Conservation (phyloP, 2,888 invertebrate species). For the Belgica antarctica region DNA sequence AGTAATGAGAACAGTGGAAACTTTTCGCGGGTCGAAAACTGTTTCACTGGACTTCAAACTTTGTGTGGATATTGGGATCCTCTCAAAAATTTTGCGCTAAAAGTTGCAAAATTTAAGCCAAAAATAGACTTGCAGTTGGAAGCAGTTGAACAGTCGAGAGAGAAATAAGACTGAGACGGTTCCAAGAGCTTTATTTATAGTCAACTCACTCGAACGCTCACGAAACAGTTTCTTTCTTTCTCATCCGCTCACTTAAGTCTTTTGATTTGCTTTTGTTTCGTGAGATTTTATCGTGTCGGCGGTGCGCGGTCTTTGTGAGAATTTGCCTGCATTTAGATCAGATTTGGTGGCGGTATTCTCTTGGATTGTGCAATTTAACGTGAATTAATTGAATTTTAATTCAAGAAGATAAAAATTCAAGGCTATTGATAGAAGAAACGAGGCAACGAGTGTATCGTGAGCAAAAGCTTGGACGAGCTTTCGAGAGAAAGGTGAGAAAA, state of each 20-base stretch:
- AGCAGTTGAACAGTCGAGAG: constrained; percentile 38
- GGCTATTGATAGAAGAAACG: too few species aligned
- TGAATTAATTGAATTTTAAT: too few species aligned
- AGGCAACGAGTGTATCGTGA: too few species aligned
- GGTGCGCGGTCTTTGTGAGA: too few species aligned
- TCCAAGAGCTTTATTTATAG: constrained; percentile 40
- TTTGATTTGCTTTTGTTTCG: neutral
- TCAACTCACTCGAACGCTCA: neutral
- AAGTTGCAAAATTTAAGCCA: neutral
- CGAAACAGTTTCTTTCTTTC: neutral
- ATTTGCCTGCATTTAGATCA: too few species aligned
- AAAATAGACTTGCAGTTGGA: neutral
- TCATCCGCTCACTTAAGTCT: constrained; percentile 18
- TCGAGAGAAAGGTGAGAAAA: neutral
- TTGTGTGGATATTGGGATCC: neutral
- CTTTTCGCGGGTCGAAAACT: too few species aligned
- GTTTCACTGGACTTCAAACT: neutral
- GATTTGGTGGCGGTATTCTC: too few species aligned
- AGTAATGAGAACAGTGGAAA: too few species aligned
- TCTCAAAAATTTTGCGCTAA: neutral
- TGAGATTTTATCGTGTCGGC: neutral
- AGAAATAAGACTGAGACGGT: constrained; percentile 34
- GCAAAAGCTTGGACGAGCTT: neutral
- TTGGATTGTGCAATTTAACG: too few species aligned
- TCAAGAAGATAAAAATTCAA: too few species aligned